A percentile compares a stretch with the other conserved stretches of the same genome.
Conservation (phyloP, 2,797 vertebrate genomes). For the Sarcoramphus papa region DNA sequence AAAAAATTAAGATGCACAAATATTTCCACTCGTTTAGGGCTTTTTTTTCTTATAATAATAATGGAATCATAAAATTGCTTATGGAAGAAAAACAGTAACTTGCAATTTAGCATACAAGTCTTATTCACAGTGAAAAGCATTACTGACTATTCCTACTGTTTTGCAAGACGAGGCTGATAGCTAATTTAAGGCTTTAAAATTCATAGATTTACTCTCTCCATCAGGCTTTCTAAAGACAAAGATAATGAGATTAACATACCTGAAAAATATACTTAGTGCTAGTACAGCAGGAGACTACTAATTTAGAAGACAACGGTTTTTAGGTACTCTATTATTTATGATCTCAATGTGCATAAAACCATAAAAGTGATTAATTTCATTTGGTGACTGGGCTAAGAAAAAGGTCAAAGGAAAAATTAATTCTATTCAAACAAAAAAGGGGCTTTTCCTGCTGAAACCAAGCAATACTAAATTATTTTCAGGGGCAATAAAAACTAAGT, state of each 20-base stretch:
- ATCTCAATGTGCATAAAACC: not conserved
- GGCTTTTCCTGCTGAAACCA: not conserved
- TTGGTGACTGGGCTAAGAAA: not conserved
- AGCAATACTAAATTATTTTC: constrained; percentile 20
- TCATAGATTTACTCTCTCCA: not conserved
- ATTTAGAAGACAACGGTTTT: not conserved
- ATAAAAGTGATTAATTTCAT: constrained; percentile 47
- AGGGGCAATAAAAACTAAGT: not conserved
- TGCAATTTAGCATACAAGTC: not conserved
- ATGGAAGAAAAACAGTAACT: not conserved
- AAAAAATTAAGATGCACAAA: not conserved
- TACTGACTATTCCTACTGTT: not conserved
- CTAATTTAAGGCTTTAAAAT: constrained; percentile 4
- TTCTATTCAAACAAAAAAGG: not conserved
- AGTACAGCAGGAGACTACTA: not conserved
- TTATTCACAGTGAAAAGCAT: not conserved
- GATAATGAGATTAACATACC: constrained; percentile 47
- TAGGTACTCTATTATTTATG: constrained; percentile 17
- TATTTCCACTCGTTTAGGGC: not conserved
- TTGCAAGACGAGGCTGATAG: not conserved
- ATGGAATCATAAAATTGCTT: not conserved
- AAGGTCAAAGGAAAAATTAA: constrained; percentile 13
- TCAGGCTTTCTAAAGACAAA: not conserved
- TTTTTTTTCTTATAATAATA: not conserved
- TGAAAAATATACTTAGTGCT: not conserved